These are phyloP conservation scores for Saccopteryx bilineata DNA, from an alignment of 2,113 vertebrate genomes.

Conservation along the genomic window DNA sequence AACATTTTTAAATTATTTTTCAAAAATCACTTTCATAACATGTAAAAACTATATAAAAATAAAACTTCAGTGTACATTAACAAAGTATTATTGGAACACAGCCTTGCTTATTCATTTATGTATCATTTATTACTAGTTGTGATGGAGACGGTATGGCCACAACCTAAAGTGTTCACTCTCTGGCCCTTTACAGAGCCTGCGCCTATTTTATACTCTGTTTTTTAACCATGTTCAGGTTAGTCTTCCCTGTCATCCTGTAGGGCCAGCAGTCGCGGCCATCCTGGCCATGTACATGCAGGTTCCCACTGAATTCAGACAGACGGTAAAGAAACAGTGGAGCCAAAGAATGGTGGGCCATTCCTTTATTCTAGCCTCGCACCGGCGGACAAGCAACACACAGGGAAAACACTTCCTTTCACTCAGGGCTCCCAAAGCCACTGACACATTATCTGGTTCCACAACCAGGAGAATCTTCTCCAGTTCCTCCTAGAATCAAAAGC, in stretches of 20 bases:
- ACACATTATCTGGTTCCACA: too few relatives aligned
- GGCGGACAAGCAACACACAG: too few relatives aligned
- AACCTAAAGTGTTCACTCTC: background rate
- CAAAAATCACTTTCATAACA: background rate
- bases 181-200: background rate
- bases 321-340: too few relatives aligned
- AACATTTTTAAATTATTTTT: background rate
- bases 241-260: background rate
- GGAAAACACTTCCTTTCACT: too few relatives aligned
- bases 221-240: constrained; percentile 3
- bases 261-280: too few relatives aligned
- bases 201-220: background rate
- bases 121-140: background rate
- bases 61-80: background rate
- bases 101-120: background rate
- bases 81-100: background rate
- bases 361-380: too few relatives aligned
- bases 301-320: too few relatives aligned
- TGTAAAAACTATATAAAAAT: background rate
- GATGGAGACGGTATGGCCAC: background rate
- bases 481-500: too few relatives aligned
- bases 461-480: too few relatives aligned
- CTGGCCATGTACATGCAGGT: too few relatives aligned
- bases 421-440: too few relatives aligned
- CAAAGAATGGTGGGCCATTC: too few relatives aligned